These are phyloP conservation scores for Megaleporinus macrocephalus DNA, from an alignment of 2,113 vertebrate species.

Conservation along the genomic window DNA sequence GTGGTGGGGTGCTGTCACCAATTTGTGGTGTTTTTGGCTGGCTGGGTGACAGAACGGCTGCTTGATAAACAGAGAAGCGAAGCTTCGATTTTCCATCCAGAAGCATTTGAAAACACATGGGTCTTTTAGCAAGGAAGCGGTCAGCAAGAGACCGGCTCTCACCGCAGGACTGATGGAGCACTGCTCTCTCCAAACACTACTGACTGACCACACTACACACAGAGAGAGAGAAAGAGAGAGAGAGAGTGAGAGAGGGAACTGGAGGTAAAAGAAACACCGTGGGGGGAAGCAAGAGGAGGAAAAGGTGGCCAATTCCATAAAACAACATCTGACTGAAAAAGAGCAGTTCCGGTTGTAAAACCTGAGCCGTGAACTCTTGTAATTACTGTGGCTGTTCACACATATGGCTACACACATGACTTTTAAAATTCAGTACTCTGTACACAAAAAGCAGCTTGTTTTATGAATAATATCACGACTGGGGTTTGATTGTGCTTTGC, in stretches of 20 bases:
- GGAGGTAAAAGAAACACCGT: conserved; percentile 16
- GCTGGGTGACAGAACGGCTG: conserved; percentile 80
- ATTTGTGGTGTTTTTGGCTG: conserved; percentile 68
- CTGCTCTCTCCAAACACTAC: conserved; percentile 35
- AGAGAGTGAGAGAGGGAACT: conserved; percentile 51
- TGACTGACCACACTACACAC: conserved; percentile 13
- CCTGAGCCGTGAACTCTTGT: too few species aligned
- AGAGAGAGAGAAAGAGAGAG: conserved; percentile 56
- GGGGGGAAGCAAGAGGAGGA: conserved; percentile 25
- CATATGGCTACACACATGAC: too few species aligned
- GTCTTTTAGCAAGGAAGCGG: conserved; percentile 67
- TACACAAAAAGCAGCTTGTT: too few species aligned
- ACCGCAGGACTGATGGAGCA: conserved; percentile 50
- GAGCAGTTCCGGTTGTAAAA: too few species aligned
- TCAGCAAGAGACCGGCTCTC: conserved; percentile 50
- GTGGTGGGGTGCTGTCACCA: conserved; percentile 74
- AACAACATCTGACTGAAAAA: not conserved
- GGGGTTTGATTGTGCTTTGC: too few species aligned
- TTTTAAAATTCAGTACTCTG: too few species aligned
- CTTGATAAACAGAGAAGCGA: conserved; percentile 85
- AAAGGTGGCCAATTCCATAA: conserved; percentile 9
- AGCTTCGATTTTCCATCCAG: conserved; percentile 78
- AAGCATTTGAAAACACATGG: conserved; percentile 83
- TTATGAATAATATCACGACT: too few species aligned
- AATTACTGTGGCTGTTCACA: too few species aligned